These are phyloP conservation scores for Tragelaphus strepsiceros DNA, from an alignment of 2,113 vertebrate species.

Conservation along the genomic window DNA sequence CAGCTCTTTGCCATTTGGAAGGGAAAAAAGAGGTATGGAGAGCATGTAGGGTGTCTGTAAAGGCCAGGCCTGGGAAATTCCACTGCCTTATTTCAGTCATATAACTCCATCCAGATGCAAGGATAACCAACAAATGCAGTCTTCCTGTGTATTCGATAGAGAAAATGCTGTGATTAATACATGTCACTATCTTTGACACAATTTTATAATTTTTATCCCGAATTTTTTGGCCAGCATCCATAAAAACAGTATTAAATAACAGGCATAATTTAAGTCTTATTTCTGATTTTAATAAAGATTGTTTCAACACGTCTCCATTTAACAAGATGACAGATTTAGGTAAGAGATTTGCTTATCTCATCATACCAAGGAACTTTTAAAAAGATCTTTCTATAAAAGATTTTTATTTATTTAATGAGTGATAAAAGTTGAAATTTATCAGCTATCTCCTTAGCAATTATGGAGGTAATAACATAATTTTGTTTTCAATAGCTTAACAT, in stretches of 20 bases:
- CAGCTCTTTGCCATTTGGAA: neutral
- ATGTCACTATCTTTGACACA: neutral
- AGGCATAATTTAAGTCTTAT: neutral
- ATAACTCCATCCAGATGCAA: neutral
- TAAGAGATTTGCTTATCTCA: neutral
- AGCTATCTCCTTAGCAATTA: neutral
- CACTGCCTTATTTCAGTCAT: neutral
- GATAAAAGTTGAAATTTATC: neutral
- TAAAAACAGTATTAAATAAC: neutral
- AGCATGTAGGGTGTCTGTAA: neutral
- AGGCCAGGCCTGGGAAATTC: neutral
- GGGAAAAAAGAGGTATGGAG: neutral
- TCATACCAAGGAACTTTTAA: neutral
- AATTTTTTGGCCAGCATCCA: neutral
- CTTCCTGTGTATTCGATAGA: neutral
- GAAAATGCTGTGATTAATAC: neutral
- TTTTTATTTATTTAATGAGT: conserved; percentile 15
- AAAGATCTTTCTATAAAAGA: neutral
- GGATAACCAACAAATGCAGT: neutral
- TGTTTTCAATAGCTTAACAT: neutral
- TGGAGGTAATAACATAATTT: neutral
- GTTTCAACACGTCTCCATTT: neutral
- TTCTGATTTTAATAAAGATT: neutral
- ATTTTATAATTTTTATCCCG: neutral
- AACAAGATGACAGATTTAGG: neutral